These are phyloP conservation scores for Puntigrus tetrazona DNA, from an alignment of 2,113 vertebrate genomes.

Conservation along the genomic window DNA sequence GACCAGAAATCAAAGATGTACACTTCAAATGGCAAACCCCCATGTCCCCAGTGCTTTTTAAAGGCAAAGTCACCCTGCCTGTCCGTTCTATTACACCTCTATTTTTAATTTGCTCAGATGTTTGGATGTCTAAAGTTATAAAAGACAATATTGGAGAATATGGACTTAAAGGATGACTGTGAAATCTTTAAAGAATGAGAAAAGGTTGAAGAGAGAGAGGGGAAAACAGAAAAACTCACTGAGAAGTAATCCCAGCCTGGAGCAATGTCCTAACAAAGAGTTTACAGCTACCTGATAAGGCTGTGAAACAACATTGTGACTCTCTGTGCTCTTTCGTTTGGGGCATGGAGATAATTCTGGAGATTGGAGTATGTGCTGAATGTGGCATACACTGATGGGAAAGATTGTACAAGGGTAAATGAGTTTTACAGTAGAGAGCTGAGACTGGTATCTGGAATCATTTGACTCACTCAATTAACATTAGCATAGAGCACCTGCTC, in stretches of 20 bases:
- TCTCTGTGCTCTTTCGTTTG: conserved; percentile 47
- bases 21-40: conserved; percentile 19
- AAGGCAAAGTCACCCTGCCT: conserved; percentile 38
- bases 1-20: conserved; percentile 34
- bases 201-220: background rate
- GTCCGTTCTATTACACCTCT: conserved; percentile 12
- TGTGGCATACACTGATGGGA: conserved; percentile 59
- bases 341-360: conserved; percentile 39
- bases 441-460: conserved; percentile 72
- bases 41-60: conserved; percentile 33
- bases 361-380: conserved; percentile 57
- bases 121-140: conserved; percentile 3
- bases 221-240: background rate
- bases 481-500: conserved; percentile 74
- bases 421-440: conserved; percentile 67
- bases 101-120: conserved; percentile 29
- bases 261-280: conserved; percentile 50
- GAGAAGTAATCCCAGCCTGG: conserved; percentile 42
- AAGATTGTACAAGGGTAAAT: conserved; percentile 65
- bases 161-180: conserved; percentile 13
- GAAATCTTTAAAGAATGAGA: conserved; percentile 23
- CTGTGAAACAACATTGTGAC: conserved; percentile 51
- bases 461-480: conserved; percentile 76
- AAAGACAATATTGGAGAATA: conserved; percentile 30
- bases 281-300: conserved; percentile 50